Evolutionary conservation across 2,113 vertebrate genomes (phyloP).

Genomic region (Brachyistius frenatus): DNA sequence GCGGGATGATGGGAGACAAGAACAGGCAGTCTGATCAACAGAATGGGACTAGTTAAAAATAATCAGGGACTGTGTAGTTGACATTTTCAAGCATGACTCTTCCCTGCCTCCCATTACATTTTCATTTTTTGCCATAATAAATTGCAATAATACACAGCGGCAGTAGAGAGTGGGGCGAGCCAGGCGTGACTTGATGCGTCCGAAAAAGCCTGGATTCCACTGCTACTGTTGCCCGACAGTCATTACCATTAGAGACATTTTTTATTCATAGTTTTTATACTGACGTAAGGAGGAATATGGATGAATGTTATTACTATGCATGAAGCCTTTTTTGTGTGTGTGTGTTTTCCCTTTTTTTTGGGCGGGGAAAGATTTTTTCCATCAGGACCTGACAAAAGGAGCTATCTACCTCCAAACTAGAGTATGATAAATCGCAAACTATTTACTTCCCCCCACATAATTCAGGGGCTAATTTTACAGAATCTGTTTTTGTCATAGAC

Average conservation of each 20-base stretch:
- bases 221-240: conserved; percentile 75
- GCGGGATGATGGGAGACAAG: conserved; percentile 69
- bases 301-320: conserved; percentile 88
- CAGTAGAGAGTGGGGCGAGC: conserved; percentile 75
- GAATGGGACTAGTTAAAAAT: conserved; percentile 80
- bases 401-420: conserved; percentile 81
- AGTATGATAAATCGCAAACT: conserved; percentile 88
- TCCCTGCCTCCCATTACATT: conserved; percentile 81
- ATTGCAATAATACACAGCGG: conserved; percentile 84
- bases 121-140: conserved; percentile 85
- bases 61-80: conserved; percentile 82
- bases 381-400: conserved; percentile 83
- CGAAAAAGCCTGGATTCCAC: conserved; percentile 73
- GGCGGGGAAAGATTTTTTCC: conserved; percentile 72
- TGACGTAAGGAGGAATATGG: conserved; percentile 84
- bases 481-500: conserved; percentile 88
- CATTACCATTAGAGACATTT: conserved; percentile 83
- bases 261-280: conserved; percentile 87
- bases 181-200: conserved; percentile 80
- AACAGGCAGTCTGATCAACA: conserved; percentile 74
- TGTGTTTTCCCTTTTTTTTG: conserved; percentile 63
- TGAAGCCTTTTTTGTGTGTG: conserved; percentile 65
- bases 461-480: conserved; percentile 86
- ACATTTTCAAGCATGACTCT: conserved; percentile 86
- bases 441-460: conserved; percentile 84